Evolutionary conservation across 2,113 vertebrate genomes (phyloP), one percentile per base, ranked within the genome.

Genomic region (Xenopus laevis): DNA sequence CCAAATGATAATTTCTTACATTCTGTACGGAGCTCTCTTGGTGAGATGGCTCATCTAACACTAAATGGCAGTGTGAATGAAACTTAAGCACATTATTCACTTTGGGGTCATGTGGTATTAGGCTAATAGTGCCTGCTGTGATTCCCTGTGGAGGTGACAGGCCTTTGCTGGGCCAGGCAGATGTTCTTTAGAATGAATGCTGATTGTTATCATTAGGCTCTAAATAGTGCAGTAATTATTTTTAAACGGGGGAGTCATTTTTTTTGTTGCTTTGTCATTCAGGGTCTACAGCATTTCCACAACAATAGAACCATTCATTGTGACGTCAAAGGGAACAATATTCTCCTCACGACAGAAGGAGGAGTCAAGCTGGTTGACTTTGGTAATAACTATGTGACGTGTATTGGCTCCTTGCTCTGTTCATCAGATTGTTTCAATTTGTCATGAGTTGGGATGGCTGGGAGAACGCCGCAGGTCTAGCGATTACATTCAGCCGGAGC

Each of bases 281-380:
- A 98, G 97, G 97, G 96, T 81, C 94, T 98, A 73, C 95, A 98
- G 84, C 96, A 98, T 91, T 91, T 98, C 82, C 96, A 98, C 94
- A 95, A 90, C 86, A 95, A 98, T 89, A 89, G 86, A 87, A 97
- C 98, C 84, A 98, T 98, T 86, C 96, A 98, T 85, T 95, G 96
- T 73, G 97, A 99, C 65, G 94, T 99, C 90, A 99, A 98, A 86
- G 96, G 97, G 79, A 98, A 96, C 93, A 98, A 98, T 91, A 97
- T 99, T 88, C 95, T 97, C 66, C 90, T 98, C 88, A 99, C 96
- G 79, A 92, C 93, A 81, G 93, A 95, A 86, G 97, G 97, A 87
- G 97, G 96, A 92, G 94, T 98, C 87, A 98, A 98, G 89, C 93
- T 98, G 82, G 95, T 97, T 89, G 96, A 98, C 88, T 99, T 98